phyloP scores from a whole-genome alignment of 2,113 vertebrate species.

The Numenius arquata region DNA sequence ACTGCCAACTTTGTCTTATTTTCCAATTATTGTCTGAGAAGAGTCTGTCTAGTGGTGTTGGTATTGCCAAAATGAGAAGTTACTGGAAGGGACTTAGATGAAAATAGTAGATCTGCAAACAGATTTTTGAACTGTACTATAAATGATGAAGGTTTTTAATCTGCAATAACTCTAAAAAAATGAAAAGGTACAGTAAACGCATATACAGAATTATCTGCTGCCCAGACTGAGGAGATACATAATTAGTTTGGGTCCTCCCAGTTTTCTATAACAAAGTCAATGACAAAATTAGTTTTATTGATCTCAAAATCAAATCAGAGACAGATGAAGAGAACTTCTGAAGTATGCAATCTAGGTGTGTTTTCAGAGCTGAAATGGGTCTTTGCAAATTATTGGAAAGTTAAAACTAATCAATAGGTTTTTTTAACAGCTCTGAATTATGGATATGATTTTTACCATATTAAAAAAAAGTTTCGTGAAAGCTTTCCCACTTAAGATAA shows the following conservation, averaged over 20 bases:
- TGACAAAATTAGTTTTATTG: background rate
- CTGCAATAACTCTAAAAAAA: background rate
- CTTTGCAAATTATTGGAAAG: background rate
- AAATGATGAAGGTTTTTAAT: background rate
- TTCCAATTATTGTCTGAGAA: slow-evolving; percentile 16
- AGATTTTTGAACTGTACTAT: background rate
- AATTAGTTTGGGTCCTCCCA: background rate
- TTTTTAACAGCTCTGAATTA: background rate
- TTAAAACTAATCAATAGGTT: background rate
- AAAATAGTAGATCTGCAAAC: background rate
- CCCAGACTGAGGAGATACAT: background rate
- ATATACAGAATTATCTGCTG: background rate
- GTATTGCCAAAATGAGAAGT: slow-evolving; percentile 3
- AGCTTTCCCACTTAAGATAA: background rate
- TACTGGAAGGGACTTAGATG: background rate
- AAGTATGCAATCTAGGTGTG: background rate
- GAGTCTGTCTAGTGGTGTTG: background rate
- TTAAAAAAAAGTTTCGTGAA: background rate
- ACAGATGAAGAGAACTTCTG: background rate
- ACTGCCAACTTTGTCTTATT: slow-evolving; percentile 24
- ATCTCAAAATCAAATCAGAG: background rate
- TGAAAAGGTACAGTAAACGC: background rate
- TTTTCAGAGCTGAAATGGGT: background rate
- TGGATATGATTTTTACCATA: background rate
- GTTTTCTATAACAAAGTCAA: background rate